Evolutionary conservation across 2,888 invertebrate species (phyloP).

Genomic region (Chaetogeoica ovagalla): DNA sequence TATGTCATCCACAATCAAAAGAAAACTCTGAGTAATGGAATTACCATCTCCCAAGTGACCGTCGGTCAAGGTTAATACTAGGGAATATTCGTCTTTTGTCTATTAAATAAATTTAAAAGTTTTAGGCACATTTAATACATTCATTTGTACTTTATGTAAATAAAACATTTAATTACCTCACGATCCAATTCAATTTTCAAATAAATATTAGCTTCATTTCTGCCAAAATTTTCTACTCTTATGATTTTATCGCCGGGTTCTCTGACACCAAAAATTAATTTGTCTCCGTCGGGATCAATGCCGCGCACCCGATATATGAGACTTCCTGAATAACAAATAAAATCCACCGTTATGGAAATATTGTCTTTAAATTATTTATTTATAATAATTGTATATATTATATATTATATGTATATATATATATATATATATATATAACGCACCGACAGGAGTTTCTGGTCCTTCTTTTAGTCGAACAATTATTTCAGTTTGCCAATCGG

Average conservation of each 20-base stretch:
- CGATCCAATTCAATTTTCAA: slow-evolving; percentile 87
- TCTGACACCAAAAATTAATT: slow-evolving; percentile 78
- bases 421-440: slow-evolving; percentile 59
- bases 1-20: slow-evolving; percentile 86
- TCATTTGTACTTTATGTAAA: not conserved
- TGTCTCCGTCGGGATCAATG: slow-evolving; percentile 83
- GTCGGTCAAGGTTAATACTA: slow-evolving; percentile 86
- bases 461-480: slow-evolving; percentile 88
- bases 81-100: slow-evolving; percentile 83
- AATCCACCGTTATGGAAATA: not conserved
- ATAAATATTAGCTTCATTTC: slow-evolving; percentile 83
- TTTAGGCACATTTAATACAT: not conserved
- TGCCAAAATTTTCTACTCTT: slow-evolving; percentile 77
- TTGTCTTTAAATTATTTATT: not conserved
- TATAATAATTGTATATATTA: not conserved
- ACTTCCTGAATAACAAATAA: slow-evolving; percentile 66
- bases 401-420: too few species aligned
- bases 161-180: slow-evolving; percentile 67
- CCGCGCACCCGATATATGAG: slow-evolving; percentile 81
- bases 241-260: slow-evolving; percentile 79
- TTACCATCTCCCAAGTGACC: slow-evolving; percentile 83
- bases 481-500: slow-evolving; percentile 87
- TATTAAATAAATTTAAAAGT: slow-evolving; percentile 59
- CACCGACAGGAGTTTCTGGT: slow-evolving; percentile 80
- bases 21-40: slow-evolving; percentile 85